Evolutionary conservation across 2,113 vertebrate genomes (phyloP), one percentile per base, ranked within the genome.

Genomic region (Oryzias celebensis): DNA sequence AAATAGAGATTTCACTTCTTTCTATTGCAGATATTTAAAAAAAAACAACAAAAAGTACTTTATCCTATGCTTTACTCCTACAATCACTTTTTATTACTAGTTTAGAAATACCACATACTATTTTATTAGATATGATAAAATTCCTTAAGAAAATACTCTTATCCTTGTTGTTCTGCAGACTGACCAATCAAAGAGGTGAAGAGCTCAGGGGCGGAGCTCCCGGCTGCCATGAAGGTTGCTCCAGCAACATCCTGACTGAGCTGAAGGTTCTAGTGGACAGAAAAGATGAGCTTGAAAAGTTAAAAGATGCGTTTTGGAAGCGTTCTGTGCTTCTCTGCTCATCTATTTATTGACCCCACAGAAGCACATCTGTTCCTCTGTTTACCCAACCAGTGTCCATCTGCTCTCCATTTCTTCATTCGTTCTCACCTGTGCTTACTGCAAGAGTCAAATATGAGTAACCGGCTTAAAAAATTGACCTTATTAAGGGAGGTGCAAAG

Each of bases 141-240:
- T 6, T 4, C 26, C 7, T 28, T 0, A 5, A 36, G 26, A 6
- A 36, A 36, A 36, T 36, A 36, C 12, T 36, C 7, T 1, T 12
- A 36, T 12, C 8, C 10, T 12, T 36, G 10, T 36, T 36, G 10
- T 36, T 12, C 36, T 12, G 8, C 49, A 28, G n/a, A 91, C 90
- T 88, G 59, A 93, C 92, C 92, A 82, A 93, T 93, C 77, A 93
- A 62, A 62, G 92, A 93, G 44, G 92, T 93, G 76, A 93, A 93
- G 17, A 93, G 92, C 80, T 93, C 92, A 0, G 92, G 92, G 61
- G 92, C 92, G 1, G 92, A 93, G 84, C 92, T 93, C 41, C 92
- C 92, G 20, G 92, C 92, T 54, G 92, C 92, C 92, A 93, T 93
- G 72, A 93, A 93, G 42, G 92, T 93, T 69, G 92, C 92, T 36